phyloP scores from a whole-genome alignment of 2,113 vertebrate genomes.

The Scolopax mira region DNA sequence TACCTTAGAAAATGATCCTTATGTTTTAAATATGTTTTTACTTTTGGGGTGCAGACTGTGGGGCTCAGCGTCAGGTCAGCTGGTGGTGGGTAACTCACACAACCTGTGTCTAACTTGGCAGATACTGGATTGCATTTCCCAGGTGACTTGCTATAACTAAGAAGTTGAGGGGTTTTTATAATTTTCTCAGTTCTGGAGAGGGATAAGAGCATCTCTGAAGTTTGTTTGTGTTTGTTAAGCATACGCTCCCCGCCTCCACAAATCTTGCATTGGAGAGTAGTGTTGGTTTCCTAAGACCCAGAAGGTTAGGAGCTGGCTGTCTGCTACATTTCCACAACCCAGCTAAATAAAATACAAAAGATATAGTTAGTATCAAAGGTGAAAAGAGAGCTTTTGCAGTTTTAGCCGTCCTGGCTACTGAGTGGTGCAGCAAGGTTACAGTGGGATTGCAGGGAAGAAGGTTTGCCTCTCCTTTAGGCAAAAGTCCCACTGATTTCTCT shows the following conservation, averaged over 20 bases:
- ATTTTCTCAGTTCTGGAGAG: not conserved
- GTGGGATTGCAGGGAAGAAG: not conserved
- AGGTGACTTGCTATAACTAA: not conserved
- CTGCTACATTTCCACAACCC: not conserved
- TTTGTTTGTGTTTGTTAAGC: not conserved
- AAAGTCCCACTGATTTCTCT: not conserved
- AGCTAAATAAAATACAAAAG: not conserved
- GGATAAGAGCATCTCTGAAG: not conserved
- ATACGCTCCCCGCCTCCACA: fast-evolving
- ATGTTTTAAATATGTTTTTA: not conserved
- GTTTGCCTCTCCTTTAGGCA: not conserved
- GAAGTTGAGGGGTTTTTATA: not conserved
- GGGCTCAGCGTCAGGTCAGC: not conserved
- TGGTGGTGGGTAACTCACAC: not conserved
- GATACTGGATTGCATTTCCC: not conserved
- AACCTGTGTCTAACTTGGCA: fast-evolving
- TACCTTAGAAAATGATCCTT: not conserved
- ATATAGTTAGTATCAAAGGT: not conserved
- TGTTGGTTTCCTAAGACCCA: not conserved
- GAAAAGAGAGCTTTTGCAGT: not conserved
- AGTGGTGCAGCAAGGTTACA: not conserved
- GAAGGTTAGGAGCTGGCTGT: not conserved
- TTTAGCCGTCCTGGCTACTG: not conserved
- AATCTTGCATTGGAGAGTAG: fast-evolving
- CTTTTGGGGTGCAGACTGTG: not conserved